Base-by-base conservation (phyloP, 2,113 vertebrate genomes). In the Anhinga anhinga region DNA sequence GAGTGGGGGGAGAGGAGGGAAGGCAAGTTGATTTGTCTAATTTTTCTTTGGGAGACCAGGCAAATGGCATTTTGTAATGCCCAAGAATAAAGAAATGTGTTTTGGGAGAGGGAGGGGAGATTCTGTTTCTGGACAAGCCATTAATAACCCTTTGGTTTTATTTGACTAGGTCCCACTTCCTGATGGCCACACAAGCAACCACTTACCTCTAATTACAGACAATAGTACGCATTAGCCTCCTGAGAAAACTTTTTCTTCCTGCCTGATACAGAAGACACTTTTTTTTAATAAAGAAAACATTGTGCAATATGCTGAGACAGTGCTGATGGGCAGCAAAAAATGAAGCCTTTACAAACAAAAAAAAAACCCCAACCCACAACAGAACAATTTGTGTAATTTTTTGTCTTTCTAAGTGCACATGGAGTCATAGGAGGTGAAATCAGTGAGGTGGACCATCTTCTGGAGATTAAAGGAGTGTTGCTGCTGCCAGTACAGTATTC, bases 161-260 rank as follows among this genome's bases (percentile, higher is more conserved):
- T 86, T 81, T 80, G 49, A 18, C 40, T 65, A 98, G 98, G 96
- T 97, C 30, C 88, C 96, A 34, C 95, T 96, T 97, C 97, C 97
- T 63, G 98, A 98, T 95, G 98, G 98, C 92, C 97, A 98, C 97
- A 96, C 97, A 94, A 97, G 96, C 97, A 98, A 98, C 98, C 98
- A 98, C 93, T 97, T 98, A 98, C 98, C 98, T 98, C 98, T 96
- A 17, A 86, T 50, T 90, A 96, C 98, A 93, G 98, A 98, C 85
- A 98, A 98, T 23, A 97, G 86, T 86, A 96, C 84, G 13, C 98
- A 98, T 97, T 98, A 98, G 95, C 62, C 94, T 97, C 95, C 92
- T 70, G 32, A 86, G 71, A 92, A 88, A 97, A 71, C 61, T 67
- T 79, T 93, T 96, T 94, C 95, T 77, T 95, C 93, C 96, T 97